These are phyloP conservation scores for Atherix ibis DNA, from an alignment of 2,888 invertebrate species.

Conservation along the genomic window DNA sequence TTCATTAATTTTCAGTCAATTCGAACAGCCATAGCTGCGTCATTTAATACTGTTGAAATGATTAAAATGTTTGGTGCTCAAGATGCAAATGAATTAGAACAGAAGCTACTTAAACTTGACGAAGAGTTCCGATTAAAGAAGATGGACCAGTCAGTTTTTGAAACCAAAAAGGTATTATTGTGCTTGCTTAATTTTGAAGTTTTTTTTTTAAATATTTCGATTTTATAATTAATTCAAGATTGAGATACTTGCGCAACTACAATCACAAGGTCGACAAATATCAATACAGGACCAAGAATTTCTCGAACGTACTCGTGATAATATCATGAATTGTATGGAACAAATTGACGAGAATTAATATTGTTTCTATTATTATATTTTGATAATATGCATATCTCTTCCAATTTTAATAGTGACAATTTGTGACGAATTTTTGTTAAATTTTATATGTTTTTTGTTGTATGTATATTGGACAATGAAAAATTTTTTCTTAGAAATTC, in stretches of 20 bases:
- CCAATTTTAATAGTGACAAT: no score
- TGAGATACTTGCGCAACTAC: not conserved
- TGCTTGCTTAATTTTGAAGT: no score
- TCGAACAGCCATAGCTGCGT: slow-evolving; percentile 54
- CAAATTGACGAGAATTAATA: not conserved
- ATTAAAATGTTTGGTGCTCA: slow-evolving; percentile 55
- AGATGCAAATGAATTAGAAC: slow-evolving; percentile 47
- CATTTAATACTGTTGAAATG: slow-evolving; percentile 60
- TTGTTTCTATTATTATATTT: no score
- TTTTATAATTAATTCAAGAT: not conserved
- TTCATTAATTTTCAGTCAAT: slow-evolving; percentile 41
- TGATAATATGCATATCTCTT: no score
- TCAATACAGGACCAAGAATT: not conserved
- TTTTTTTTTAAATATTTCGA: not conserved
- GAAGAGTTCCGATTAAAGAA: slow-evolving; percentile 46
- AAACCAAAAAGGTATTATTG: slow-evolving; percentile 39
- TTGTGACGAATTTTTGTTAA: no score
- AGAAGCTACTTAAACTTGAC: slow-evolving; percentile 41
- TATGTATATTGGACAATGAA: no score
- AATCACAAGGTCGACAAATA: not conserved
- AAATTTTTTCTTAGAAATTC: no score
- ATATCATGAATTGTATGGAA: not conserved
- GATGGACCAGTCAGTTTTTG: slow-evolving; percentile 33
- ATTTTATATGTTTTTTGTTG: no score
- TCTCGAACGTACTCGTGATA: not conserved